Percentiles rank a stretch among this genome's conserved stretches.
These are phyloP conservation scores for Umimayanthus chanpuru DNA, from an alignment of 92 coral and sea anemone species.

Conservation along the genomic window DNA sequence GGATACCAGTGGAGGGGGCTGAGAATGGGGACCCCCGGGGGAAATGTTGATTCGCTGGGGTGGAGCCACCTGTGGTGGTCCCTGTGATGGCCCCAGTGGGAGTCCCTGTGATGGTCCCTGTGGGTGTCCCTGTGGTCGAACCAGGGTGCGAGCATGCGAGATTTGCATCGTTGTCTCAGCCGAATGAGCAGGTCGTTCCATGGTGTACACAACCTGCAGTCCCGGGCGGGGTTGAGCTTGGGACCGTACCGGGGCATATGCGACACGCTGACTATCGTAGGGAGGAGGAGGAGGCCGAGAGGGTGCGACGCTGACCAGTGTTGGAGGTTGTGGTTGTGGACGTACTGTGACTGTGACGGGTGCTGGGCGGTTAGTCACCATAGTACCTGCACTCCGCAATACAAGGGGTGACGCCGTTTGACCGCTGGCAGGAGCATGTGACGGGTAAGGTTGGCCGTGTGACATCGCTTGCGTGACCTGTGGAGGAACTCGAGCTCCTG, in stretches of 20 bases:
- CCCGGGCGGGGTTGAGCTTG: constrained; percentile 25
- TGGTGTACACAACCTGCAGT: constrained; percentile 30
- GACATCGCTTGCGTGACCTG: neutral
- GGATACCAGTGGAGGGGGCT: constrained; percentile 16
- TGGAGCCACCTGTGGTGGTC: constrained; percentile 14
- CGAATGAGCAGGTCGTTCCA: constrained; percentile 12
- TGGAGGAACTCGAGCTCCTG: constrained; percentile 24
- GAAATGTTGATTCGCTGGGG: constrained; percentile 23
- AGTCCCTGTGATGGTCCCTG: constrained; percentile 13
- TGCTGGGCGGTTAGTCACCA: constrained; percentile 59
- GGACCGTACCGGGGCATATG: constrained; percentile 20
- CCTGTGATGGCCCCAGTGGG: constrained; percentile 14
- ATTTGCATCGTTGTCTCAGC: constrained; percentile 27
- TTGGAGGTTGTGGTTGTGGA: constrained; percentile 90
- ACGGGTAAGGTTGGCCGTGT: neutral
- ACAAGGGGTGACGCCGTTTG: neutral
- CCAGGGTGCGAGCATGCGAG: constrained; percentile 27
- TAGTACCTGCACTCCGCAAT: constrained; percentile 28
- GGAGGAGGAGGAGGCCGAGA: constrained; percentile 44
- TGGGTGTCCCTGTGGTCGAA: constrained; percentile 11
- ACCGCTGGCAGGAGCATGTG: neutral
- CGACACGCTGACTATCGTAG: constrained; percentile 29
- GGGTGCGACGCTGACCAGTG: constrained; percentile 53
- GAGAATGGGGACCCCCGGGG: constrained; percentile 23
- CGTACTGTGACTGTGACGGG: constrained; percentile 93